Conservation (phyloP, 2,888 invertebrate genomes). For the Horisme vitalbata region DNA sequence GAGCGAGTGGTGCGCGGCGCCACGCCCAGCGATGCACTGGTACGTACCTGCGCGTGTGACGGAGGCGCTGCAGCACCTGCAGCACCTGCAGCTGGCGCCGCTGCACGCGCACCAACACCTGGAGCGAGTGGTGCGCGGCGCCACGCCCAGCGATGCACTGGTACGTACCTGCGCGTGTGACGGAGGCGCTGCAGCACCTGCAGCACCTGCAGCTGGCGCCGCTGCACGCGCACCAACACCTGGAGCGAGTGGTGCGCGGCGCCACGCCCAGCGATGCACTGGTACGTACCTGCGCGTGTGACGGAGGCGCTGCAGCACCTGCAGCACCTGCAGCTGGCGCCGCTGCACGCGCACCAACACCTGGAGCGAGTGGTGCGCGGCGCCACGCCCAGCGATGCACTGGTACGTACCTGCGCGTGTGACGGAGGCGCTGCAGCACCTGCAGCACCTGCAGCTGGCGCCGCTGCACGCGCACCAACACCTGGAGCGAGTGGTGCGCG, state of each 20-base stretch:
- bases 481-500: slow-evolving; percentile 58
- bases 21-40: slow-evolving; percentile 60
- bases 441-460: slow-evolving; percentile 63
- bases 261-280: slow-evolving; percentile 61
- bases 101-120: too few species aligned
- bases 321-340: slow-evolving; percentile 39
- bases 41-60: too few species aligned
- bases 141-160: slow-evolving; percentile 60
- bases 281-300: too few species aligned
- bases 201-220: slow-evolving; percentile 44
- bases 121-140: slow-evolving; percentile 57
- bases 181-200: too few species aligned
- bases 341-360: too few species aligned
- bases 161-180: too few species aligned
- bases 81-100: slow-evolving; percentile 43
- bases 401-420: slow-evolving; percentile 70
- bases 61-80: too few species aligned
- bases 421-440: slow-evolving; percentile 89
- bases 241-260: slow-evolving; percentile 59
- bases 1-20: slow-evolving; percentile 59
- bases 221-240: slow-evolving; percentile 41
- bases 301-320: too few species aligned
- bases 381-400: slow-evolving; percentile 58
- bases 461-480: slow-evolving; percentile 51
- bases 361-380: slow-evolving; percentile 61